Percentiles rank a stretch among this genome's conserved stretches.
These are phyloP conservation scores for Wiebesia pumilae DNA, from an alignment of 1,140 invertebrate genomes.

Conservation along the genomic window DNA sequence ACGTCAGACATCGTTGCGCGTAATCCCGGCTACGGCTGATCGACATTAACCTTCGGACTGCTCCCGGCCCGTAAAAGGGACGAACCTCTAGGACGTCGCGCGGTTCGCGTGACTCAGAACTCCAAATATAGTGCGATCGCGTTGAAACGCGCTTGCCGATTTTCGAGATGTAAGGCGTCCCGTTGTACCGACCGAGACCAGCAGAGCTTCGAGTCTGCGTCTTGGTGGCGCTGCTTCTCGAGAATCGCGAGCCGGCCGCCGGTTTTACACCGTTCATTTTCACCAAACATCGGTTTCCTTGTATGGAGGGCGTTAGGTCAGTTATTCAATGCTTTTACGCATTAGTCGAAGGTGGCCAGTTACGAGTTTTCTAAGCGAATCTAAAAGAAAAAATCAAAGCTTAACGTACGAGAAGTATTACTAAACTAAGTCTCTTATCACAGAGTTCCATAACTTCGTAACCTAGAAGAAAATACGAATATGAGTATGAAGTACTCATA, in stretches of 20 bases:
- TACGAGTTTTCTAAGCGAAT: no score
- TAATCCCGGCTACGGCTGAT: not conserved
- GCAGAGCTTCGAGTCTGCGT: not conserved
- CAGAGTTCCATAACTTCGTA: no score
- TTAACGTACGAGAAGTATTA: no score
- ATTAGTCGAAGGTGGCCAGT: no score
- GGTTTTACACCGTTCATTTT: not conserved
- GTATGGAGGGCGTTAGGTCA: no score
- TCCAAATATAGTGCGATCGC: conserved; percentile 34
- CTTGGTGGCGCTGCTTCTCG: not conserved
- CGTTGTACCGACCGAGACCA: conserved; percentile 29
- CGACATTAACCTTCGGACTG: not conserved
- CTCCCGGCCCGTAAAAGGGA: conserved; percentile 14
- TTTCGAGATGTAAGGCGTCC: not conserved
- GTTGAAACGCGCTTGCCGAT: conserved; percentile 8
- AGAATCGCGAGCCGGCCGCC: not conserved
- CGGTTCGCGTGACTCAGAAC: not conserved
- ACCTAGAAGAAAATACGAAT: no score
- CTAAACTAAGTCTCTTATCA: no score
- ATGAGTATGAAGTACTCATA: no score
- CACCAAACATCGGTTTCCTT: no score
- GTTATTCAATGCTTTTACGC: no score
- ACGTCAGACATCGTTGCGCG: not conserved
- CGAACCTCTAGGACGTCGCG: not conserved
- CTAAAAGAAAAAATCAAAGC: no score